Evolutionary conservation across 2,888 invertebrate species (phyloP).

Genomic region (Tiliacea aurago): DNA sequence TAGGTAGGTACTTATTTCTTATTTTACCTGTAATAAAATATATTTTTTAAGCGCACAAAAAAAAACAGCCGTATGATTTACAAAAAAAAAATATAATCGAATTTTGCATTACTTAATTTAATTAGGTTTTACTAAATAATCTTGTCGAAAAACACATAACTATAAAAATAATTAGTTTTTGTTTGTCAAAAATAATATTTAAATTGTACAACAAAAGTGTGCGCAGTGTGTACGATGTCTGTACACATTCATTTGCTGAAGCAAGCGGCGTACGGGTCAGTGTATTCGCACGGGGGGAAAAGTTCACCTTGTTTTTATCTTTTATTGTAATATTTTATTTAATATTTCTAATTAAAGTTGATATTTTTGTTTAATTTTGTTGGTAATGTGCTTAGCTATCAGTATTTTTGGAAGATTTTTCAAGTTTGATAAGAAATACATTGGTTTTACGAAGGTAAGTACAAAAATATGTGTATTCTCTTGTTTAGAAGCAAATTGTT

Average conservation of each 20-base stretch:
- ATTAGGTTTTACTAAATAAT: neutral
- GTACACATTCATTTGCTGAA: conserved; percentile 70
- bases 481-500: neutral
- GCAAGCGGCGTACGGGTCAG: conserved; percentile 70
- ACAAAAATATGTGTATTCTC: neutral
- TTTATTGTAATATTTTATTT: conserved; percentile 16
- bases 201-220: conserved; percentile 24
- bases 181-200: conserved; percentile 29
- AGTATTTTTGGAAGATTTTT: neutral
- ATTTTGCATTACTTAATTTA: neutral
- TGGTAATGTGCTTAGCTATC: accelerated
- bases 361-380: neutral
- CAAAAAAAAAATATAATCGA: neutral
- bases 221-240: conserved; percentile 55
- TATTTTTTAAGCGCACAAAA: neutral
- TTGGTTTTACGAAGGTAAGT: neutral
- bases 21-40: neutral
- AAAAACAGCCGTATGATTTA: neutral
- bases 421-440: neutral
- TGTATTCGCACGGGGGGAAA: conserved; percentile 57
- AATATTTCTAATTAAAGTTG: neutral
- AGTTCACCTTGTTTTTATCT: conserved; percentile 23
- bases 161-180: neutral
- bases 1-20: neutral
- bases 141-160: neutral